These are phyloP conservation scores for Camptogramma bilineatum DNA, from an alignment of 2,888 invertebrate genomes.

Conservation along the genomic window DNA sequence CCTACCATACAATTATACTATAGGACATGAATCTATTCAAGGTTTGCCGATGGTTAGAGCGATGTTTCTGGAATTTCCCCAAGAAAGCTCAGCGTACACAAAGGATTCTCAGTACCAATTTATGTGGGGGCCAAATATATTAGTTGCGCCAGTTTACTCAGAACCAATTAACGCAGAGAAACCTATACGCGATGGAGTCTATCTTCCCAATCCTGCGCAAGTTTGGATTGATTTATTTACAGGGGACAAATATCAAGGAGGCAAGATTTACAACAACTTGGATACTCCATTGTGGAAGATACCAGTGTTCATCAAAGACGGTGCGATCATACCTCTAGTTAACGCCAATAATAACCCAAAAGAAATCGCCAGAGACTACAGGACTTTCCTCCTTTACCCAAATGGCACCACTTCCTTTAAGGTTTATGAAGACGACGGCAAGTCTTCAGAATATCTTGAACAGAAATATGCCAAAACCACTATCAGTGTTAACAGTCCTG, in stretches of 20 bases:
- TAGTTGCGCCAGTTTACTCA: conserved; percentile 74
- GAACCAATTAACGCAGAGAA: conserved; percentile 45
- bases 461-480: conserved; percentile 62
- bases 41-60: conserved; percentile 77
- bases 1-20: conserved; percentile 76
- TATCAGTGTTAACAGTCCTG: conserved; percentile 57
- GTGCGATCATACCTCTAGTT: conserved; percentile 75
- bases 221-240: conserved; percentile 76
- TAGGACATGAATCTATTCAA: conserved; percentile 64
- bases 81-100: conserved; percentile 62
- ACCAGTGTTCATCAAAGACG: conserved; percentile 74
- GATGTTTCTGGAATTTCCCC: conserved; percentile 76
- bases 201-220: conserved; percentile 66
- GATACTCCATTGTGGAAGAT: conserved; percentile 73
- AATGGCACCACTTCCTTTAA: conserved; percentile 60
- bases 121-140: conserved; percentile 79
- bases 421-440: conserved; percentile 78
- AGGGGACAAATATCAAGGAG: conserved; percentile 74
- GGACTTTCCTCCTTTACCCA: conserved; percentile 70
- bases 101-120: conserved; percentile 76
- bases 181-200: conserved; percentile 65
- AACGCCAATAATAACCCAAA: conserved; percentile 73
- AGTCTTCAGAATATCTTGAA: conserved; percentile 63
- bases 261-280: conserved; percentile 70
- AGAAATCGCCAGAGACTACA: conserved; percentile 64